Evolutionary conservation across 2,113 vertebrate genomes (phyloP), one percentile per base, ranked within the genome.

Genomic region (Raja brachyura): DNA sequence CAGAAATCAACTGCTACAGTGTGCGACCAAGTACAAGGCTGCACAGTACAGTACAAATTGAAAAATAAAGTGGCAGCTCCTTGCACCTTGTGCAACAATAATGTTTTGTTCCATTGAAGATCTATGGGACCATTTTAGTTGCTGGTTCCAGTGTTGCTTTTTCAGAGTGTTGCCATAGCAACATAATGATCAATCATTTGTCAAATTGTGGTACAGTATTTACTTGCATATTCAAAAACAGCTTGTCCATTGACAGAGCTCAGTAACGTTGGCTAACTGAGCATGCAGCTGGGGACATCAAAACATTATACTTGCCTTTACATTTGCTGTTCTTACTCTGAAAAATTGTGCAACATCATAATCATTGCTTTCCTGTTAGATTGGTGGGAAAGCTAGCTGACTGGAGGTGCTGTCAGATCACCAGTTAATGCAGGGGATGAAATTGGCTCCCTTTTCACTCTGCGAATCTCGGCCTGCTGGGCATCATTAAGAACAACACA

Each of bases 331-430:
- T 56, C 22, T n/a, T 88, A 63, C 63, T 63, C 83, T 63, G 83
- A 63, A 31, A 48, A 61, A 63, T 61, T 63, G 83, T 63, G 61
- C 28, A 59, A 59, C 56, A 61, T 86, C 83, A 86, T 86, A 86
- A 86, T 86, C 83, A 88, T 88, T 88, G 59, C 59, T 63, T 88
- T 66, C 56, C 56, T 88, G 59, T 63, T 88, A 66, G 63, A 66
- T 88, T 59, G 63, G 83, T 59, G 63, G 11, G 59, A 88, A 59
- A 83, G 59, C 28, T 14, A 1, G 59, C 63, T 88, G 83, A 88
- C 83, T 88, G n/a, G 59, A 63, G n/a, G 28, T 88, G 56, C 61
- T 88, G 18, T 88, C n/a, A 88, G 83, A 88, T 88, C 83, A 66
- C 59, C n/a, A 31, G 83, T 63, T 88, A 31, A 88, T 63, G 59